Evolutionary conservation across 2,797 vertebrate genomes (phyloP), one percentile per base, ranked within the genome.

Genomic region (Percopsis omiscomaycus): DNA sequence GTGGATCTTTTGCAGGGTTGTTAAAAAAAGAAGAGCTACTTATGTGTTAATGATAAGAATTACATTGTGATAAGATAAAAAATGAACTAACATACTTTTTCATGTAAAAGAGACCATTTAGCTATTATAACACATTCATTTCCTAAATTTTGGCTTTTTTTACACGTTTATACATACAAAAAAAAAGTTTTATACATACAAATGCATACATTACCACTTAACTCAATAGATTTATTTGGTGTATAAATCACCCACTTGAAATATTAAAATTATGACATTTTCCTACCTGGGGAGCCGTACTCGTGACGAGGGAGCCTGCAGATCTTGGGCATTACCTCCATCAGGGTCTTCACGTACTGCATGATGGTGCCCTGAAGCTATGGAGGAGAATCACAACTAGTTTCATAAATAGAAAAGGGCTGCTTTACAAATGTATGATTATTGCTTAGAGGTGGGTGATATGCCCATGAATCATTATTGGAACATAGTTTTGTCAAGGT

Each of bases 321-420:
- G 68, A 99, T 99, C 89, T 98, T 99, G 59, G 98, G 98, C 98
- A 99, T 99, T 69, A 99, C 98, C 81, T 99, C 98, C 70, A 99
- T 99, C 78, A 99, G 91, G 3, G 97, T 99, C 83, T 96, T 99
- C 86, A 99, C 97, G 0, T 98, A 99, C 91, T 99, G 98, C 78
- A 99, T 93, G 62, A 99, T 97, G 73, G 98, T 99, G 27, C 98
- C 98, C 80, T 99, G 98, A 45, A 99, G 93, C 98, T 99, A 74
- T 1, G 46, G 2, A 45, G 5, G 3, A 46, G 58, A 51, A 28
- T 29, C 27, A 14, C 52, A 32, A 42, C 37, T 8, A 42, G 22
- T 22, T 22, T 22, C 22, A 22, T 22, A 1, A 22, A 22, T 22
- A 57, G 6, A 9, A 71, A 0, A 51, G 28, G 15, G 4, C 13